Conservation (phyloP, 2,888 invertebrate genomes). For the Acronicta aceris region DNA sequence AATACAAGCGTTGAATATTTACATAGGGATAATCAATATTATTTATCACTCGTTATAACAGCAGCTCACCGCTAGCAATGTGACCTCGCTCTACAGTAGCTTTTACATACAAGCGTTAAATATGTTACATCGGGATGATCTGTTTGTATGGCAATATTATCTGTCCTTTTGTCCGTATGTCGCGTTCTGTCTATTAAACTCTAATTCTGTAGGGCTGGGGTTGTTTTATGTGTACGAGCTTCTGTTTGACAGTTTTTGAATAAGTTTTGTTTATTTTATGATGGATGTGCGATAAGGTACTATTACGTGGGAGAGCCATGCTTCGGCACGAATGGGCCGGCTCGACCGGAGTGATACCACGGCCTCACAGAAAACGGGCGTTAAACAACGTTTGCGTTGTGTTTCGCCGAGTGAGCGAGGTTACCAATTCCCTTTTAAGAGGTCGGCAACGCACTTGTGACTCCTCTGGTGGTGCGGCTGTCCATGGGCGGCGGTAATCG, state of each 20-base stretch:
- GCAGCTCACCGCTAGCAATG: conserved; percentile 10
- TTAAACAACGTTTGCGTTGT: too few species aligned
- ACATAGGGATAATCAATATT: too few species aligned
- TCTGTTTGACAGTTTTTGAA: conserved; percentile 23
- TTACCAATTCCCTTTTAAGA: too few species aligned
- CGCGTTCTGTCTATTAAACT: conserved; percentile 54
- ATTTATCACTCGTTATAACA: not conserved
- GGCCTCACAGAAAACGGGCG: too few species aligned
- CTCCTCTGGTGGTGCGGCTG: too few species aligned
- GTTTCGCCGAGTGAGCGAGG: too few species aligned
- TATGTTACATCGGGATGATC: conserved; percentile 44
- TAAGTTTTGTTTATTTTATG: conserved; percentile 11
- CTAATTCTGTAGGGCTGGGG: conserved; percentile 33
- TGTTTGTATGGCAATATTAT: conserved; percentile 53
- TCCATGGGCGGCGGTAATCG: too few species aligned
- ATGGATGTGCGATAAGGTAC: conserved; percentile 5
- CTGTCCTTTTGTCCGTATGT: conserved; percentile 50
- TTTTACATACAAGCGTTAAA: conserved; percentile 43
- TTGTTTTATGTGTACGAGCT: conserved; percentile 20
- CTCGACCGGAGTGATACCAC: too few species aligned
- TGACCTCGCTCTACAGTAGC: conserved; percentile 25
- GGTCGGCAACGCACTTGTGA: too few species aligned
- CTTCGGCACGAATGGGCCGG: too few species aligned
- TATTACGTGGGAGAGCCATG: too few species aligned
- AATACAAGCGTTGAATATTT: too few species aligned